Conservation (phyloP, 2,888 invertebrate genomes). For the Spisula subtruncata region DNA sequence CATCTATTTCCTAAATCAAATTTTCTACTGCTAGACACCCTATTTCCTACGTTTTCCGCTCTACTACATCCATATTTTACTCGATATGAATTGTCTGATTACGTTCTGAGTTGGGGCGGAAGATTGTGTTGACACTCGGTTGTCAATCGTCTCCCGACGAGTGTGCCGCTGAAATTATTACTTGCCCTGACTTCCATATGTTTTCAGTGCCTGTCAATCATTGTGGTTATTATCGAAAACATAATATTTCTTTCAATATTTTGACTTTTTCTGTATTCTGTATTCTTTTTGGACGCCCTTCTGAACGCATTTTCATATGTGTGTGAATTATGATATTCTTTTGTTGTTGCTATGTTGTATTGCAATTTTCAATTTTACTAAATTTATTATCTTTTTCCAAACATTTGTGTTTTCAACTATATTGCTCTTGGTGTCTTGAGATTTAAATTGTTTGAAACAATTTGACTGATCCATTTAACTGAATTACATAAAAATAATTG, state of each 20-base stretch:
- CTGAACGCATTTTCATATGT: no score
- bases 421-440: no score
- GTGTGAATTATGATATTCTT: not conserved
- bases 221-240: not conserved
- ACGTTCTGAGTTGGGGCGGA: conserved; percentile 60
- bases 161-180: conserved; percentile 16
- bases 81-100: conserved; percentile 66
- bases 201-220: conserved; percentile 31
- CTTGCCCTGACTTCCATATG: not conserved
- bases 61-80: conserved; percentile 63
- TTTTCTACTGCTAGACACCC: conserved; percentile 74
- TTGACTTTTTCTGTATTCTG: not conserved
- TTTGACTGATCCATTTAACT: no score
- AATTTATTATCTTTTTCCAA: not conserved
- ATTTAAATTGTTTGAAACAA: no score
- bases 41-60: conserved; percentile 75
- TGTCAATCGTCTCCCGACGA: conserved; percentile 42
- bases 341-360: no score
- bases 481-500: no score
- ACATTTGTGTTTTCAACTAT: no score
- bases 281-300: not conserved
- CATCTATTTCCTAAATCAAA: conserved; percentile 74
- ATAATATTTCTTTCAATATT: not conserved
- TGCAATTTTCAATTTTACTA: not conserved
- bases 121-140: conserved; percentile 63